phyloP scores from a whole-genome alignment of 2,113 vertebrate species.

The Parotia lawesii region DNA sequence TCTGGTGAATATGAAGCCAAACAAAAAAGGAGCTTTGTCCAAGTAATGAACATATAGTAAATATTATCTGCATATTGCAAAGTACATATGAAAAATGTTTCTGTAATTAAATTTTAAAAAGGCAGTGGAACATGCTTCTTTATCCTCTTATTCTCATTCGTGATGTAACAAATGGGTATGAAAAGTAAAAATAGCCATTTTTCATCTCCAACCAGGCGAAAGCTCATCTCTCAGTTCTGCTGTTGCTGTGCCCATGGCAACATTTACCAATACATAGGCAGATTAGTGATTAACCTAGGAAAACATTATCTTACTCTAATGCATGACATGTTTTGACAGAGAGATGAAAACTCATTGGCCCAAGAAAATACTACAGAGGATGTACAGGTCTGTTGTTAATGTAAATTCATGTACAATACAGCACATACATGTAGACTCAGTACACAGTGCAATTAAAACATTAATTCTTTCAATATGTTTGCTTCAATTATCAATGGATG shows the following conservation, averaged over 20 bases:
- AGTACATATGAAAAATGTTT: background rate
- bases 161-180: background rate
- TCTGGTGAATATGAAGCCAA: background rate
- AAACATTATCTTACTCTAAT: background rate
- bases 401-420: background rate
- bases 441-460: accelerated
- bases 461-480: background rate
- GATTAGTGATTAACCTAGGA: background rate
- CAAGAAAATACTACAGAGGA: background rate
- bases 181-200: conserved; percentile 35
- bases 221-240: conserved; percentile 27
- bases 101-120: background rate
- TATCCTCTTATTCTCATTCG: conserved; percentile 3
- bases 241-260: conserved; percentile 47
- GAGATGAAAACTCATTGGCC: background rate
- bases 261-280: background rate
- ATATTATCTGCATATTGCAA: background rate
- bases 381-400: background rate
- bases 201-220: conserved; percentile 8
- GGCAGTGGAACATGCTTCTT: background rate
- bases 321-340: background rate
- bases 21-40: background rate
- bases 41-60: conserved; percentile 3
- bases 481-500: background rate
- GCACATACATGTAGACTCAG: background rate